phyloP scores from a whole-genome alignment of 1,140 invertebrate genomes.

The Trichonephila clavata region DNA sequence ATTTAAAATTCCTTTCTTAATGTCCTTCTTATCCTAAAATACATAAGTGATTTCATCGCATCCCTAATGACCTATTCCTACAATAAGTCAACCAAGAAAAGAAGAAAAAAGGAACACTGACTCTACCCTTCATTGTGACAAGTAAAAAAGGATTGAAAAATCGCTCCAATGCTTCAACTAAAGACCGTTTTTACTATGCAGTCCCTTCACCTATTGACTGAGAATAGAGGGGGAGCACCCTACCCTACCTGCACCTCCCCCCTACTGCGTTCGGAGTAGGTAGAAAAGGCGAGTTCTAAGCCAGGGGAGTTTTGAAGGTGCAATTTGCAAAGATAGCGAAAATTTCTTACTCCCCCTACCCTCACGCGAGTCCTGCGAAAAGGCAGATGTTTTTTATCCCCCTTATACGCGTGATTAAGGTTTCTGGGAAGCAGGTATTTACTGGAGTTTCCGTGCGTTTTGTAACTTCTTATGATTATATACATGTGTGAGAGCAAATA shows the following conservation, averaged over 20 bases:
- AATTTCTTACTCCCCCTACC: slow-evolving; percentile 49
- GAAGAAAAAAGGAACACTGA: neutral
- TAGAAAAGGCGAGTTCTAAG: neutral
- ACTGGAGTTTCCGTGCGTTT: slow-evolving; percentile 53
- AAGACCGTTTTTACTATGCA: slow-evolving; percentile 20
- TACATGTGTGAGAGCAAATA: slow-evolving; percentile 75
- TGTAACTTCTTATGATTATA: slow-evolving; percentile 75
- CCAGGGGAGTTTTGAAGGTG: slow-evolving; percentile 33
- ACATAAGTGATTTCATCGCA: slow-evolving; percentile 49
- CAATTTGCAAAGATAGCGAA: slow-evolving; percentile 75
- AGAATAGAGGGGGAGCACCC: neutral
- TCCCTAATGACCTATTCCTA: neutral
- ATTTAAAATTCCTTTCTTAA: neutral
- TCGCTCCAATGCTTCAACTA: slow-evolving; percentile 8
- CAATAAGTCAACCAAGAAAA: slow-evolving; percentile 30
- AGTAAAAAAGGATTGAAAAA: slow-evolving; percentile 68
- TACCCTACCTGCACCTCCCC: too few relatives aligned
- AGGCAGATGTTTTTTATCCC: slow-evolving; percentile 69
- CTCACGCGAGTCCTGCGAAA: slow-evolving; percentile 70
- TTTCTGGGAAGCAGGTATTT: neutral
- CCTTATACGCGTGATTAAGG: slow-evolving; percentile 48
- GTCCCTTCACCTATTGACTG: slow-evolving; percentile 50
- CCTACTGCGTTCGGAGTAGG: neutral
- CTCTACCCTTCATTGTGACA: slow-evolving; percentile 28
- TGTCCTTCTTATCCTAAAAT: slow-evolving; percentile 12